Evolutionary conservation across 2,888 invertebrate species (phyloP), one percentile per base, ranked within the genome.

Genomic region (Colletes collaris): DNA sequence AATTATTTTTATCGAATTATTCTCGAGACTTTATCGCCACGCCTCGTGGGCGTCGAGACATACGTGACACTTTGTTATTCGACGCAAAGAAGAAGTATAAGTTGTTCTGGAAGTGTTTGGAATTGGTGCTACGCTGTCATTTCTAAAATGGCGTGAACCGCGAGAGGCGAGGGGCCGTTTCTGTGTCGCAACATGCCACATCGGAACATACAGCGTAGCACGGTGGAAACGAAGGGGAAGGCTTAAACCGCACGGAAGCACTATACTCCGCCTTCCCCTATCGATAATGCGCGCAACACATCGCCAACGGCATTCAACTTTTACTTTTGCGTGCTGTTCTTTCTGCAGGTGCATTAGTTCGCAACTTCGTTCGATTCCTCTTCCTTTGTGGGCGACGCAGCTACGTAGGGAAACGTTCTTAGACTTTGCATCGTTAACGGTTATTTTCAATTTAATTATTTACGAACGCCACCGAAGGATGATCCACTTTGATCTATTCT

Each of bases 131-230:
- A 55, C 58, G 65, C 71, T 76, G 82, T 78, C 86, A 86, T 86
- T 86, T 85, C 65, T 82, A 86, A 82, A 86, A 86, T 86, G 85
- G 84, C 84, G 85, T 77, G 81, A 55, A 62, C 63, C 53, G 27
- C 40, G 72, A 53, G 46, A 46, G 63, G 67, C 72, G 65, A 69
- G 66, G 59, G 76, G 78, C 79, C 72, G 73, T 72, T 79, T 84
- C 73, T 68, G 49, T 49, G 67, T 59, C 49, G 66, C 75, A 65
- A 58, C 76, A 75, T 67, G 69, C 71, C 70, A 62, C 64, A 66
- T 72, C 50, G 73, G 60, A 66, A 78, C 64, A 79, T 66, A 65
- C 49, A 66, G 11, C 69, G 74, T 64, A 76, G 81, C 79, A 69
- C 65, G 65, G 2, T 78, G 64, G 78, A 76, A 76, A 75, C 74